phyloP scores from a whole-genome alignment of 2,797 vertebrate species.

The Arrhamphus sclerolepis region DNA sequence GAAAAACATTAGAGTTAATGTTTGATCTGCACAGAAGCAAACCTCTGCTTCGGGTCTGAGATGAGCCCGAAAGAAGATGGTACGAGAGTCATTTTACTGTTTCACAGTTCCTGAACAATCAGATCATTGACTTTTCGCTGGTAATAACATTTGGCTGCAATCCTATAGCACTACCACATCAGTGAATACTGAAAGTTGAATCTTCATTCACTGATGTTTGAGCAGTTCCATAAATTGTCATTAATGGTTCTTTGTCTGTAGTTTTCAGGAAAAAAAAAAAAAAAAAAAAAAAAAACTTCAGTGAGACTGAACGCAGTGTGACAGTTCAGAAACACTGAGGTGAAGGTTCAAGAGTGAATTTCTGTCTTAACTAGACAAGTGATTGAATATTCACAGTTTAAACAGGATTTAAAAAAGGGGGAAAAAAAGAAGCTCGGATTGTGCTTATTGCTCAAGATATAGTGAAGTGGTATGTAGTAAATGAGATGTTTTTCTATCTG shows the following conservation, averaged over 20 bases:
- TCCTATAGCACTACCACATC: no score
- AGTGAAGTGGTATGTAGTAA: slow-evolving; percentile 54
- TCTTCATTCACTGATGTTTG: slow-evolving; percentile 29
- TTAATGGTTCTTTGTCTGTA: slow-evolving; percentile 50
- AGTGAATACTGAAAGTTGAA: no score
- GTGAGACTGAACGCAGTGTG: slow-evolving; percentile 43
- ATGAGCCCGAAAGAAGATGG: slow-evolving; percentile 1
- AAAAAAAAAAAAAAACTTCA: slow-evolving; percentile 16
- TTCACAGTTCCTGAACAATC: slow-evolving; percentile 2
- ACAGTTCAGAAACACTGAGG: slow-evolving; percentile 56
- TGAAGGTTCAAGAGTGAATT: slow-evolving; percentile 58
- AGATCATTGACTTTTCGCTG: slow-evolving; percentile 3
- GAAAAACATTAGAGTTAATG: background rate
- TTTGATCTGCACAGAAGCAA: slow-evolving; percentile 14
- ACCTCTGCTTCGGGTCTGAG: background rate
- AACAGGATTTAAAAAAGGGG: slow-evolving; percentile 28
- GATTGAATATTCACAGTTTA: slow-evolving; percentile 48
- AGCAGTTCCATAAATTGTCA: slow-evolving; percentile 44
- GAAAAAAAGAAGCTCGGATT: slow-evolving; percentile 4
- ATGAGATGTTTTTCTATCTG: slow-evolving; percentile 58
- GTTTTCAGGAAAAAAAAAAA: slow-evolving; percentile 17
- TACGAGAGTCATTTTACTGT: background rate
- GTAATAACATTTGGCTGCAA: no score
- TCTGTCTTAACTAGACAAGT: slow-evolving; percentile 53
- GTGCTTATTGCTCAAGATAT: slow-evolving; percentile 63